Percentiles rank a stretch among this genome's conserved stretches.
These are phyloP conservation scores for Ligdia adustata DNA, from an alignment of 2,888 invertebrate species.

Conservation along the genomic window DNA sequence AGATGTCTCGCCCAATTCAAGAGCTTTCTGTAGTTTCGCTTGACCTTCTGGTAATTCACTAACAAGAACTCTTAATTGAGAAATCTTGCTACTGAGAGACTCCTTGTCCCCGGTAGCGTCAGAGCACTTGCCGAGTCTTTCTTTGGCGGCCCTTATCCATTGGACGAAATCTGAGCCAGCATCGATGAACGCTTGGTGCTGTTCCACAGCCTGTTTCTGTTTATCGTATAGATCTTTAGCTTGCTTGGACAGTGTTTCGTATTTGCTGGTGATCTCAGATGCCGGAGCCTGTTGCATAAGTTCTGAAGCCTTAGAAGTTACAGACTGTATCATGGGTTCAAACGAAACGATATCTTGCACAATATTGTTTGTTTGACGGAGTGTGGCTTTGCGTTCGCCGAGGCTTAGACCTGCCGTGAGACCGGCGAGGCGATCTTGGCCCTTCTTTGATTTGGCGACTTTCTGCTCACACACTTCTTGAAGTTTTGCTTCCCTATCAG, in stretches of 20 bases:
- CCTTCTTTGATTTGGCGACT: constrained; percentile 90
- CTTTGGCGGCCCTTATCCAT: constrained; percentile 96
- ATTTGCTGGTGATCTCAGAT: constrained; percentile 95
- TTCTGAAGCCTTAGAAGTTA: constrained; percentile 96
- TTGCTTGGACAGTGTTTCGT: constrained; percentile 94
- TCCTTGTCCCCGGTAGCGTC: constrained; percentile 97
- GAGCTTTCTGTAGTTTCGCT: constrained; percentile 91
- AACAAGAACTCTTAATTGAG: constrained; percentile 92
- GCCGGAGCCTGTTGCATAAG: constrained; percentile 95
- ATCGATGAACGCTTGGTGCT: constrained; percentile 96
- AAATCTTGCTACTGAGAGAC: constrained; percentile 92
- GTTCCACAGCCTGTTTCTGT: constrained; percentile 94
- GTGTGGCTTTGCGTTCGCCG: constrained; percentile 94
- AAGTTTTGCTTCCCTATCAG: constrained; percentile 95
- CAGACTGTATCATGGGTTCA: constrained; percentile 98
- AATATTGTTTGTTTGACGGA: constrained; percentile 96
- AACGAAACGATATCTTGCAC: constrained; percentile 98
- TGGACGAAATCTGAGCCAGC: constrained; percentile 95
- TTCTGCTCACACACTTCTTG: constrained; percentile 95
- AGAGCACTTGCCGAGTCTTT: constrained; percentile 94
- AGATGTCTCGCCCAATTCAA: constrained; percentile 94
- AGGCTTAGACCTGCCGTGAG: constrained; percentile 90
- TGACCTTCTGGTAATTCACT: constrained; percentile 94
- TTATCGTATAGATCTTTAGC: constrained; percentile 95
- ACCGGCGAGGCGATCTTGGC: constrained; percentile 86